These are phyloP conservation scores for Orthonevra nobilis DNA, from an alignment of 2,888 invertebrate species.

Conservation along the genomic window DNA sequence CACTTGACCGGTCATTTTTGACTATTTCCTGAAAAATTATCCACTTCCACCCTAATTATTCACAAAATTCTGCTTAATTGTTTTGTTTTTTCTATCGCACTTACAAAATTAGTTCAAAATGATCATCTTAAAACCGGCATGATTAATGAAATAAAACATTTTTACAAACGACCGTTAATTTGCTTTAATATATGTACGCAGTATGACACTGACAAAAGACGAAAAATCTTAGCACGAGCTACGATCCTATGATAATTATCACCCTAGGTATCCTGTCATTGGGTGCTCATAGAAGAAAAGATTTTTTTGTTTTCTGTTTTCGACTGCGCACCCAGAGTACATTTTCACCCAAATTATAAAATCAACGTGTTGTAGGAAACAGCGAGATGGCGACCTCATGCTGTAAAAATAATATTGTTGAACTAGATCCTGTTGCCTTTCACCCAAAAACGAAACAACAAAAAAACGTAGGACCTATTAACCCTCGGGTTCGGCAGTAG, in stretches of 20 bases:
- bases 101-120: too few relatives aligned
- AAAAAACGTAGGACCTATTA: constrained; percentile 53
- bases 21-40: too few relatives aligned
- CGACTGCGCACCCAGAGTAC: constrained; percentile 56
- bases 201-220: too few relatives aligned
- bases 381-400: constrained; percentile 50
- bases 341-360: constrained; percentile 65
- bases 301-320: constrained; percentile 14
- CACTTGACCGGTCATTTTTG: too few relatives aligned
- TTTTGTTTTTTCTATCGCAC: too few relatives aligned
- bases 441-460: too few relatives aligned
- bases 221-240: constrained; percentile 57
- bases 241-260: constrained; percentile 51
- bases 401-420: constrained; percentile 56
- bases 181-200: constrained; percentile 26
- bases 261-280: constrained; percentile 43
- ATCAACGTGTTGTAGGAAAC: constrained; percentile 29
- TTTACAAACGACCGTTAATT: constrained; percentile 37
- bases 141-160: constrained; percentile 5
- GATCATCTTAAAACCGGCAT: too few relatives aligned
- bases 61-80: too few relatives aligned
- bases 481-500: constrained; percentile 55
- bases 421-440: constrained; percentile 52
- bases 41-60: too few relatives aligned
- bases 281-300: constrained; percentile 9